Base-by-base conservation (phyloP, 2,113 vertebrate species). In the Propithecus coquereli region DNA sequence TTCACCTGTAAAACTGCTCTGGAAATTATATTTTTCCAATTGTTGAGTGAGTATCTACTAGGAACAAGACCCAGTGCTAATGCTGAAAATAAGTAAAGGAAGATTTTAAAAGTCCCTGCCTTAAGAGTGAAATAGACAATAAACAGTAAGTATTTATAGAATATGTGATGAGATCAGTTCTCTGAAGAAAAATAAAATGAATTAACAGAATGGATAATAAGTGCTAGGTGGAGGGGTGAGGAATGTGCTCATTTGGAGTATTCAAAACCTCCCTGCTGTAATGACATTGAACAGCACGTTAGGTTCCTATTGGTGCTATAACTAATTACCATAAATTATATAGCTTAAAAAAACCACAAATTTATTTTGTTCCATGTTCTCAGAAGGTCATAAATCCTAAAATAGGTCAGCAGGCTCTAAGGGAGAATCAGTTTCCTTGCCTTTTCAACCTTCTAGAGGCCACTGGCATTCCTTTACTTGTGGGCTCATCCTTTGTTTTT, bases 151-250 rank as follows among this genome's bases (percentile, higher is more conserved):
- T 52, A 61, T 32, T 80, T 50, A 40, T 0, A 61, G 17, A 90
- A 34, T 30, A 7, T 89, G 12, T 50, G 17, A 13, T 65, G 6
- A 2, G 4, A 47, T 52, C n/a, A 37, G 18, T 40, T 12, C 50
- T 61, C 12, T 43, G 8, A 25, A 45, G 71, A 90, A 52, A 50
- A 43, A 59, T 34, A 23, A 73, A 17, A 13, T 77, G 45, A 1
- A 3, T 79, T 66, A 45, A 45, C 65, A 47, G 34, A 40, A 23
- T 18, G 13, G 5, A 47, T n/a, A 63, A 14, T 43, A 2, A 71
- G 6, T 43, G 9, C 16, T 47, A 32, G 8, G 2, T 23, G 1
- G 47, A 47, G 3, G 11, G 0, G 9, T n/a, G 0, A 11, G 32
- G 14, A 27, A 17, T 30, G 2, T 2, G 8, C 14, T 84, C 43